Percentiles rank a stretch among this genome's conserved stretches.
These are phyloP conservation scores for Riparia riparia DNA, from an alignment of 2,113 vertebrate genomes.

Conservation along the genomic window DNA sequence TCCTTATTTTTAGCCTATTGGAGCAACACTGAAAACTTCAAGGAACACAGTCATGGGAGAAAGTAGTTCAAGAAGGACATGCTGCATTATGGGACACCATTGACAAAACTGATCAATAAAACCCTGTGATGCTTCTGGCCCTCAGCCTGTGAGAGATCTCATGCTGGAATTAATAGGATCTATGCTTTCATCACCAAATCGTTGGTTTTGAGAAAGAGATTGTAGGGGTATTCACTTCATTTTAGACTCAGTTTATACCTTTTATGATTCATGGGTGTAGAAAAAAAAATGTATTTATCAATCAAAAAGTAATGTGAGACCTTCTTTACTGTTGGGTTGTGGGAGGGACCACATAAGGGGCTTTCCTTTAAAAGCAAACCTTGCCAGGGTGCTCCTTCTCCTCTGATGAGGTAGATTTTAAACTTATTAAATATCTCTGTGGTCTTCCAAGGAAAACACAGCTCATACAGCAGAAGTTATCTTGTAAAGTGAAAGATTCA, in stretches of 20 bases:
- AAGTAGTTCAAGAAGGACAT: background rate
- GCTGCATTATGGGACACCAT: background rate
- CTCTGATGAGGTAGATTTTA: background rate
- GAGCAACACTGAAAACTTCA: background rate
- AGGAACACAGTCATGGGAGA: background rate
- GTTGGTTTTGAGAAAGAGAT: background rate
- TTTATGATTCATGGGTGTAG: background rate
- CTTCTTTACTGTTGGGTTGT: background rate
- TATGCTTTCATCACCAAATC: background rate
- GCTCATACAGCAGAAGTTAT: background rate
- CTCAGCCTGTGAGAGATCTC: background rate
- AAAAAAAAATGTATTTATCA: background rate
- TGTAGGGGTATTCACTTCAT: background rate
- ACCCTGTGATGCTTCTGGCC: background rate
- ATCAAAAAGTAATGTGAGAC: background rate
- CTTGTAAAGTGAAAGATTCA: background rate
- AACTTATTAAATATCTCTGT: background rate
- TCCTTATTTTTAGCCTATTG: background rate
- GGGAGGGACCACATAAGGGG: rapidly evolving
- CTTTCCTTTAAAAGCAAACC: background rate
- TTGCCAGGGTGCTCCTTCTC: background rate
- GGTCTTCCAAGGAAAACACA: background rate
- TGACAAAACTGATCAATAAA: background rate
- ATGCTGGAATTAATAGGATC: background rate
- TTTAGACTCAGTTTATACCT: background rate